A percentile compares a stretch with the other conserved stretches of the same genome.
Conservation (phyloP, 2,888 invertebrate genomes). For the Dichetophora obliterata region DNA sequence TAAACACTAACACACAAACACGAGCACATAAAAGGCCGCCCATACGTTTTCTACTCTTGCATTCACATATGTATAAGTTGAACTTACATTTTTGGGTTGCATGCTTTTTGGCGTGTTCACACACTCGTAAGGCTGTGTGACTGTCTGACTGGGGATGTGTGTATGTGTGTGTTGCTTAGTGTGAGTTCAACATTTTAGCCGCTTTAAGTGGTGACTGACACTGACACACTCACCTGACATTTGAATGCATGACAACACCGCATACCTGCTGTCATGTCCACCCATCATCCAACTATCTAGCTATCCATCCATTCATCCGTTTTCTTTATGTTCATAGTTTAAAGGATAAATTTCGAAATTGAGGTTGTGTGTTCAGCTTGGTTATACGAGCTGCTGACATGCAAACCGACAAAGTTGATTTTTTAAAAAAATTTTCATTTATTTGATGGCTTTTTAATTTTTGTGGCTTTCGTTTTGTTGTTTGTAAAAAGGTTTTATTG, state of each 20-base stretch:
- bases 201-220: constrained; percentile 3
- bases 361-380: constrained; percentile 1
- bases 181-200: background rate
- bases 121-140: background rate
- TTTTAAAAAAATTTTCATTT: background rate
- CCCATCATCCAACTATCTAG: background rate
- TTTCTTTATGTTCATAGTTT: background rate
- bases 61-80: background rate
- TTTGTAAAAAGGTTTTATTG: too few species aligned
- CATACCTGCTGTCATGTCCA: background rate
- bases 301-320: background rate
- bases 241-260: constrained; percentile 19
- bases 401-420: background rate
- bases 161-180: background rate
- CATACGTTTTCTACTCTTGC: background rate
- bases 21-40: background rate
- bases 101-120: background rate
- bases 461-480: too few species aligned
- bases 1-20: background rate
- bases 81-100: constrained; percentile 9
- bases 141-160: background rate
- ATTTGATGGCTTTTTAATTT: background rate
- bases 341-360: constrained; percentile 14
- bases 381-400: background rate
- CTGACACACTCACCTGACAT: constrained; percentile 31